Conservation (phyloP, 2,797 vertebrate genomes). For the Cyprinella venusta region DNA sequence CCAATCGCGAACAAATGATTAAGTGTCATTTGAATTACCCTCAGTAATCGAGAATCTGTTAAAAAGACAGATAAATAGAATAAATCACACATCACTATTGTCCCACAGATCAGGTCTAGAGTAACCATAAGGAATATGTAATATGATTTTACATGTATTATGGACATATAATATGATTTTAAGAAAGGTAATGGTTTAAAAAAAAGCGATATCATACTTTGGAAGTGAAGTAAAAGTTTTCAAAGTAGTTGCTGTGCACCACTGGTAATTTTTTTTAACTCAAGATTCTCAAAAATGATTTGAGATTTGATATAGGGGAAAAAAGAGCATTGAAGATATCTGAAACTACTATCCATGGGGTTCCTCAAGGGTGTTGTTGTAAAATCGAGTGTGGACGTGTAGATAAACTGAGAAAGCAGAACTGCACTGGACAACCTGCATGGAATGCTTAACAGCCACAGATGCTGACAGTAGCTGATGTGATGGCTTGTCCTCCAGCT, state of each 20-base stretch:
- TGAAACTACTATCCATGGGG: background rate
- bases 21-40: background rate
- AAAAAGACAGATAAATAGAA: too few species aligned
- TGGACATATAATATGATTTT: too few species aligned
- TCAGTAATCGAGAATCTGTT: too few species aligned
- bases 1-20: background rate
- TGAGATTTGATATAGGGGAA: background rate
- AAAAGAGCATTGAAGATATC: background rate
- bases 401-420: constrained; percentile 14
- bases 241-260: background rate
- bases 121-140: too few species aligned
- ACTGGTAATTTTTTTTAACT: background rate
- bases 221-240: background rate
- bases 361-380: constrained; percentile 22
- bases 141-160: too few species aligned
- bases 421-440: constrained; percentile 25
- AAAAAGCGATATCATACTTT: background rate
- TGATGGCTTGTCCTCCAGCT: constrained; percentile 55
- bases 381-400: constrained; percentile 19
- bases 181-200: too few species aligned
- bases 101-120: too few species aligned
- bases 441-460: constrained; percentile 43
- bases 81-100: too few species aligned
- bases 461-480: constrained; percentile 15
- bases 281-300: background rate